Evolutionary conservation across 1,140 invertebrate species (phyloP).

Genomic region (Brachionus rotundiformis): DNA sequence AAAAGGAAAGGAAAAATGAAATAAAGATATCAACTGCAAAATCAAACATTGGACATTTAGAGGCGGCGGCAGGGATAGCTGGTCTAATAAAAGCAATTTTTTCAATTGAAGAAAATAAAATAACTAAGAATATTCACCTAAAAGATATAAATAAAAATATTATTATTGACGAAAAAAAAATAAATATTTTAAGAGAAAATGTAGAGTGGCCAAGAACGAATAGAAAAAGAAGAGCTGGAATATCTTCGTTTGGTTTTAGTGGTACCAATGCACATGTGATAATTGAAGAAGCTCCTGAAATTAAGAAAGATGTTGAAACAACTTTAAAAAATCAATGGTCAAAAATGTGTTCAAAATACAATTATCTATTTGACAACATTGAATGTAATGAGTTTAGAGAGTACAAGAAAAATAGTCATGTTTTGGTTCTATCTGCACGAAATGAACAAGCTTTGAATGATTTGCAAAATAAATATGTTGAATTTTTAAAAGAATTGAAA

Average conservation of each 20-base stretch:
- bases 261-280: background rate
- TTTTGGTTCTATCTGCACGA: background rate
- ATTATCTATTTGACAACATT: background rate
- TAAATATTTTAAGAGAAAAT: background rate
- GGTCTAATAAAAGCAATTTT: constrained; percentile 13
- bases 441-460: background rate
- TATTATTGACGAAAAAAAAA: background rate
- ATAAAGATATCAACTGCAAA: constrained; percentile 21
- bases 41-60: constrained; percentile 36
- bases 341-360: background rate
- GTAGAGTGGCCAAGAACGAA: background rate
- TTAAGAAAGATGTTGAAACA: background rate
- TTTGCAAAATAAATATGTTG: constrained; percentile 3
- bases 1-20: background rate
- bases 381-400: background rate
- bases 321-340: background rate
- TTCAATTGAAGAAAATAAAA: background rate
- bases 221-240: background rate
- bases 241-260: background rate
- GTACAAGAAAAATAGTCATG: background rate
- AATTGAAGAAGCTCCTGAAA: background rate
- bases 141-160: background rate
- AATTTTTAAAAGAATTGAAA: background rate
- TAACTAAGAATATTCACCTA: background rate
- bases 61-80: background rate